phyloP scores from a whole-genome alignment of 2,888 invertebrate genomes.

The Slavum lentiscoides region DNA sequence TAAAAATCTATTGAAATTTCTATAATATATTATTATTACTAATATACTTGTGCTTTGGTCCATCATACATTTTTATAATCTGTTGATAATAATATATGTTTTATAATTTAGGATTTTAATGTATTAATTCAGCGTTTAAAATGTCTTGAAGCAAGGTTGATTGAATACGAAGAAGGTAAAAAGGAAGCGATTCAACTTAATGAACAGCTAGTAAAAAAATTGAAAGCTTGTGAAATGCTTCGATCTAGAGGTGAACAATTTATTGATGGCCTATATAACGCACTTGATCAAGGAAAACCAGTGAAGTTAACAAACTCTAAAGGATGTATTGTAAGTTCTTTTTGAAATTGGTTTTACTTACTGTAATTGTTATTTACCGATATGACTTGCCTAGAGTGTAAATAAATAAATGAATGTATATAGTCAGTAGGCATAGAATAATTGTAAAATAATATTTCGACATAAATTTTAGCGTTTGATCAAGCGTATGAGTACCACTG shows the following conservation, averaged over 20 bases:
- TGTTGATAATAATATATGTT: not conserved
- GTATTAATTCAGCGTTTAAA: constrained; percentile 36
- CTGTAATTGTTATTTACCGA: not conserved
- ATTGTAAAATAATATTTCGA: not conserved
- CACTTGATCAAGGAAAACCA: constrained; percentile 44
- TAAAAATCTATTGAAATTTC: no score
- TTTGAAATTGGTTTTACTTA: not conserved
- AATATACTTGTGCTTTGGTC: not conserved
- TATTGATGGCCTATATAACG: constrained; percentile 41
- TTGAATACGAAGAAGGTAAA: constrained; percentile 40
- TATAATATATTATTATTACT: no score
- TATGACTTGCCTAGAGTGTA: not conserved
- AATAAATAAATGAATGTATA: not conserved
- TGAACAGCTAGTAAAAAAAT: constrained; percentile 41
- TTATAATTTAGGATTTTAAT: constrained; percentile 36
- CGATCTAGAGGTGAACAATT: constrained; percentile 50
- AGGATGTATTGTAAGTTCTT: constrained; percentile 34
- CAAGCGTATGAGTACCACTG: constrained; percentile 22
- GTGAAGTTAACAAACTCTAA: constrained; percentile 45
- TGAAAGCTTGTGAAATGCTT: constrained; percentile 48
- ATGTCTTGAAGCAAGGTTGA: constrained; percentile 41
- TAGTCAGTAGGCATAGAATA: not conserved
- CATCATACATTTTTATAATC: not conserved
- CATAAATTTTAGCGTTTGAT: constrained; percentile 42
- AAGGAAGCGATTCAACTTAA: constrained; percentile 28